Conservation (phyloP, 2,888 invertebrate species). For the Caenorhabditis wallacei region DNA sequence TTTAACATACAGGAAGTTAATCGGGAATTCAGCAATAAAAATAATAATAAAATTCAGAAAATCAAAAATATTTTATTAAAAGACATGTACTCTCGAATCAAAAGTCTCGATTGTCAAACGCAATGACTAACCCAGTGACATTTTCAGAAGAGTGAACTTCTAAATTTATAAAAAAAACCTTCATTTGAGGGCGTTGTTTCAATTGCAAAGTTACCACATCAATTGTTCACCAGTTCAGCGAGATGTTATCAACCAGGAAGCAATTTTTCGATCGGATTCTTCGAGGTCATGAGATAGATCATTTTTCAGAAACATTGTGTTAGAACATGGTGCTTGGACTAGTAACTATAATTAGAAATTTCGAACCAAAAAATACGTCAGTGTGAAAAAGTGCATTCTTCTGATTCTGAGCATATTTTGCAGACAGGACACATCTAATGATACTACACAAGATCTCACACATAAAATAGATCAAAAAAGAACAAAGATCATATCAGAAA, state of each 20-base stretch:
- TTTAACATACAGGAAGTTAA: too few relatives aligned
- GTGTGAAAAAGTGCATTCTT: constrained; percentile 1
- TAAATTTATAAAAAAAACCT: too few relatives aligned
- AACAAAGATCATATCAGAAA: neutral
- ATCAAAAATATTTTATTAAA: too few relatives aligned
- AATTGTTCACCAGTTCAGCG: neutral
- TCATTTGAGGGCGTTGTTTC: neutral
- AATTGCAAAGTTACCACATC: neutral
- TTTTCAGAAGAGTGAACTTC: too few relatives aligned
- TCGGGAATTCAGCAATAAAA: too few relatives aligned
- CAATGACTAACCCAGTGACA: too few relatives aligned
- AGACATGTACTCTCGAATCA: too few relatives aligned
- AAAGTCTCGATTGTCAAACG: too few relatives aligned
- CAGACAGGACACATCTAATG: neutral
- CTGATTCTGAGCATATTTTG: neutral
- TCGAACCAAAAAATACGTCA: constrained; percentile 8
- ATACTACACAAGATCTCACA: constrained; percentile 1
- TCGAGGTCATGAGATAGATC: neutral
- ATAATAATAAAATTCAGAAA: too few relatives aligned
- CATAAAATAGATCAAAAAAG: constrained; percentile 1
- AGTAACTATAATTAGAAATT: constrained; percentile 1
- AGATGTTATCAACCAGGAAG: constrained; percentile 20
- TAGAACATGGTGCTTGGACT: neutral
- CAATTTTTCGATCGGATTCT: constrained; percentile 2
- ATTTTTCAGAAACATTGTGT: neutral